These are phyloP conservation scores for Phymanthus crucifer DNA, from an alignment of 92 coral and sea anemone genomes.

Conservation along the genomic window DNA sequence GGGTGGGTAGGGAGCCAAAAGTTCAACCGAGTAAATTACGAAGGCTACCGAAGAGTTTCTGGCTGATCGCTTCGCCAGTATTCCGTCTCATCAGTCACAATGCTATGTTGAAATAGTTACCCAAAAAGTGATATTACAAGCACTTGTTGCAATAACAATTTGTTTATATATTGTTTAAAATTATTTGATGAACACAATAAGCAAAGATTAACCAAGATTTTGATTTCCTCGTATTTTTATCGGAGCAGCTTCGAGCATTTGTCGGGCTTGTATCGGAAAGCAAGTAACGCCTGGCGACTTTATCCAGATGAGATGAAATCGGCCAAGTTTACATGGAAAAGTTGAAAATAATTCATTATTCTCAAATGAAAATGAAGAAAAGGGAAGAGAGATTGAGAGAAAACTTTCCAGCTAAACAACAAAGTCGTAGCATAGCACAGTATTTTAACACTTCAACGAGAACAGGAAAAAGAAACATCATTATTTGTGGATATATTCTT, in stretches of 20 bases:
- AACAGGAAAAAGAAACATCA: constrained; percentile 69
- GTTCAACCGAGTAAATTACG: background rate
- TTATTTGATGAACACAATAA: background rate
- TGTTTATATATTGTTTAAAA: background rate
- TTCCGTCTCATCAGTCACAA: background rate
- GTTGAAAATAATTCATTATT: background rate
- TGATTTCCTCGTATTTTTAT: background rate
- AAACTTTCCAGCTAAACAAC: background rate
- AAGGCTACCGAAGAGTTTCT: background rate
- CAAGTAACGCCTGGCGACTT: background rate
- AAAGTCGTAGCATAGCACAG: constrained; percentile 35
- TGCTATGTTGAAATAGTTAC: background rate
- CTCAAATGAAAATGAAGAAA: background rate
- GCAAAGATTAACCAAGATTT: background rate
- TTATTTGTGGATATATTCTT: constrained; percentile 53
- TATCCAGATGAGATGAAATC: background rate
- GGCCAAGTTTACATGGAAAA: background rate
- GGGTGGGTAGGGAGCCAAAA: background rate
- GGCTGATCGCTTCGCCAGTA: background rate
- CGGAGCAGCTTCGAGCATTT: background rate
- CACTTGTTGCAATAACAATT: too few relatives aligned
- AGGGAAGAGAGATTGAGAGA: constrained; percentile 12
- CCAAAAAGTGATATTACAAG: background rate
- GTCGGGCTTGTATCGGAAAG: background rate
- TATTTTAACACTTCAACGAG: constrained; percentile 65